These are phyloP conservation scores for Murina feae DNA, from an alignment of 2,113 vertebrate genomes.

Conservation along the genomic window DNA sequence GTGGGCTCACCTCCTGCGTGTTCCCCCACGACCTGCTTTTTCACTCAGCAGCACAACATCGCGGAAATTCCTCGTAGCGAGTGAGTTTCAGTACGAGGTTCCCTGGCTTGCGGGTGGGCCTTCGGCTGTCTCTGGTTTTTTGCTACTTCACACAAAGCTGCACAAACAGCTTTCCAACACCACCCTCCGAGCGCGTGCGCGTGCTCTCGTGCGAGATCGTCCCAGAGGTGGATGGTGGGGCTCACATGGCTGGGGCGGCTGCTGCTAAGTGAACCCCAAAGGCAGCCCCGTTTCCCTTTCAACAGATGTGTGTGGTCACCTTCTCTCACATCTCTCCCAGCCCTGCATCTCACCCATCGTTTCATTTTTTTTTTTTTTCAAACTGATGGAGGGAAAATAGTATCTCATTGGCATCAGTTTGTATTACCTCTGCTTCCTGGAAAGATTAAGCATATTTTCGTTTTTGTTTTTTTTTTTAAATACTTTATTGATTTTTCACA, in stretches of 20 bases:
- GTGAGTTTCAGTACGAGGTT: fast-evolving
- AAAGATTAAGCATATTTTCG: not conserved
- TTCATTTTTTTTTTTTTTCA: not conserved
- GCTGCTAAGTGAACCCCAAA: not conserved
- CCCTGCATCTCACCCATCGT: not conserved
- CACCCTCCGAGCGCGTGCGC: not conserved
- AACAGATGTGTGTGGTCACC: fast-evolving
- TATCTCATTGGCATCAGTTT: not conserved
- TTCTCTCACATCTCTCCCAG: not conserved
- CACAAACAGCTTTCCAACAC: not conserved
- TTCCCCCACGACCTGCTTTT: not conserved
- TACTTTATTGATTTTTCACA: too few relatives aligned
- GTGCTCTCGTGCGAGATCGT: not conserved
- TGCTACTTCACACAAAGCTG: not conserved
- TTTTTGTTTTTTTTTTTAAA: too few relatives aligned
- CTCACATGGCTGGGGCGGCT: not conserved
- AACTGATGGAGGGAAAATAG: not conserved
- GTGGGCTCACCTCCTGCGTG: not conserved
- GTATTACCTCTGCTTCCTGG: not conserved
- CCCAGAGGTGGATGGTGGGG: not conserved
- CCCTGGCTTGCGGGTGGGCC: fast-evolving
- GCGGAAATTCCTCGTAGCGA: not conserved
- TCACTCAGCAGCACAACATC: not conserved
- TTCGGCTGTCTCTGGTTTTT: not conserved
- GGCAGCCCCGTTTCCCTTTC: fast-evolving